Evolutionary conservation across 2,113 vertebrate genomes (phyloP), one percentile per base, ranked within the genome.

Genomic region (Forbesichthys papilliferus): DNA sequence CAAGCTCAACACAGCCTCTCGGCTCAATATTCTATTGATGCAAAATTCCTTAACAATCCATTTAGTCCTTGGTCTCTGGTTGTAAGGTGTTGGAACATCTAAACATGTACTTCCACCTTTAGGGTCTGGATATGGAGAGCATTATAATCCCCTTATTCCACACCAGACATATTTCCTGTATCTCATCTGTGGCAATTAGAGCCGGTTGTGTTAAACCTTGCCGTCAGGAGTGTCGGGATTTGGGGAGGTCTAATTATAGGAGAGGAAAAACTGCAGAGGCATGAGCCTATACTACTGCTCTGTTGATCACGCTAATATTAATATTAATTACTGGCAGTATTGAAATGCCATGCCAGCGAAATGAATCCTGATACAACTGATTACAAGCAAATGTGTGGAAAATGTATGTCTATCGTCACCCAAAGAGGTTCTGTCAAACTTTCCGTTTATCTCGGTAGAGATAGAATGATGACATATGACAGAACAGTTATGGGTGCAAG

Each of bases 161-260:
- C 74, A 86, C 84, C 68, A 63, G 76, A 84, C 64, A 75, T 74
- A 68, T 49, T 58, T 48, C n/a, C 71, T 80, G 82, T 80, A 91
- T 88, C 89, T 79, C 77, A 85, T 84, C 78, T 77, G 48, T 72
- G 68, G 78, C 77, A 84, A 79, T 87, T 86, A 84, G 61, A 84
- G 68, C 52, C 59, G 71, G 77, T 72, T 80, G 69, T 77, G 82
- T 78, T 75, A 82, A 81, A 83, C 54, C 81, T 81, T 84, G 84
- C 88, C 84, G 4, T 64, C 36, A 80, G 87, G 77, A 73, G 72
- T 55, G 1, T 54, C 64, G 48, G 80, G 83, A 86, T 84, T 87
- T 80, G 59, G 49, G 62, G 69, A 63, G 73, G 67, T 77, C 83
- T 88, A 87, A 90, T 91, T 88, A 88, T 77, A 66, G 74, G 72